A percentile compares a stretch with the other conserved stretches of the same genome.
phyloP scores from a whole-genome alignment of 2,888 invertebrate genomes.

The Mythimna lalbum region DNA sequence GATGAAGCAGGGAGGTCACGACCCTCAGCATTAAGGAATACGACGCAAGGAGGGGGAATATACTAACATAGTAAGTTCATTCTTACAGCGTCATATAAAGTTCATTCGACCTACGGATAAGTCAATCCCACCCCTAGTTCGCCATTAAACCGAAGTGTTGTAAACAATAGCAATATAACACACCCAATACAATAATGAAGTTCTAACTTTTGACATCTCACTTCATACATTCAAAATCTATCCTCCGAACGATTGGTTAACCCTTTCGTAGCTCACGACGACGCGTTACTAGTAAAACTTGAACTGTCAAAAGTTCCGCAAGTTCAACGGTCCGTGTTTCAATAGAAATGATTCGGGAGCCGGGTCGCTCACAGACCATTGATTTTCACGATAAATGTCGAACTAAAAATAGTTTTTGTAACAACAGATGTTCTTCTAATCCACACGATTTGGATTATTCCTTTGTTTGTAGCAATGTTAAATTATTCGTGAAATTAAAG shows the following conservation, averaged over 20 bases:
- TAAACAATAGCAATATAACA: slow-evolving; percentile 29
- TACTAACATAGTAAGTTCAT: neutral
- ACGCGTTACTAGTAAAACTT: slow-evolving; percentile 17
- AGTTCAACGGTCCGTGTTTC: slow-evolving; percentile 55
- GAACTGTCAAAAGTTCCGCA: slow-evolving; percentile 48
- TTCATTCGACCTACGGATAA: slow-evolving; percentile 19
- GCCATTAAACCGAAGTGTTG: slow-evolving; percentile 2
- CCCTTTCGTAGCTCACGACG: neutral
- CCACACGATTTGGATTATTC: slow-evolving; percentile 30
- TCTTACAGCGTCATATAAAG: slow-evolving; percentile 19
- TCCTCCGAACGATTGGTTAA: too few species aligned
- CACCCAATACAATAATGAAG: slow-evolving; percentile 16
- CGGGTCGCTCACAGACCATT: slow-evolving; percentile 57
- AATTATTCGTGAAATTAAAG: slow-evolving; percentile 57
- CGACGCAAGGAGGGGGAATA: too few species aligned
- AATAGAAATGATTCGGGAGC: slow-evolving; percentile 53
- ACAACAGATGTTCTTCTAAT: slow-evolving; percentile 55
- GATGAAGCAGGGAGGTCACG: too few species aligned
- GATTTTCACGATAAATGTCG: slow-evolving; percentile 66
- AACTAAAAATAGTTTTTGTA: slow-evolving; percentile 44
- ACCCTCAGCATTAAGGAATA: too few species aligned
- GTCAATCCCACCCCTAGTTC: slow-evolving; percentile 12
- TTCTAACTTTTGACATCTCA: slow-evolving; percentile 32
- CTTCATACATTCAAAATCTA: slow-evolving; percentile 18
- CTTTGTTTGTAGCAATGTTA: slow-evolving; percentile 44